Base-by-base conservation (phyloP, 2,113 vertebrate genomes). In the Carassius gibelio region DNA sequence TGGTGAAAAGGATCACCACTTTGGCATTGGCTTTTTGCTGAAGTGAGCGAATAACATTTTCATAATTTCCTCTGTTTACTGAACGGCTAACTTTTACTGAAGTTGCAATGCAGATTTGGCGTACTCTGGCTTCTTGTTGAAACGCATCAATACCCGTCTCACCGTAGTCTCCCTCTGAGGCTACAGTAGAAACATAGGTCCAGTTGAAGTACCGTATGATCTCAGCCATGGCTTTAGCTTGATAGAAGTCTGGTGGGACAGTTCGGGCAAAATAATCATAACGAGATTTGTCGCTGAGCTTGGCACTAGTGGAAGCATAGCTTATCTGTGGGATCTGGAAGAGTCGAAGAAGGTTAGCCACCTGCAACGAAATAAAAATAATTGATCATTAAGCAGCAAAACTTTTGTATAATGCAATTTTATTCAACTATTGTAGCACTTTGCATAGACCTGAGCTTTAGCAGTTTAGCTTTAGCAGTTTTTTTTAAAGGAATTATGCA, bases 251-350 rank as follows among this genome's bases (percentile, higher is more conserved):
- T 0, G 98, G 98, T 0, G 98, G 98, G 34, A 99, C 98, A 0
- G 98, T 99, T 75, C 98, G 97, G 62, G 98, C 97, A 0, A 99
- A 99, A 92, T 97, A 99, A 91, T 99, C 98, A 0, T 99, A 99
- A 82, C 98, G 98, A 23, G 96, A 96, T 91, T 99, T 99, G 94
- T 99, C 98, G 0, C 98, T 99, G 85, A 99, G 95, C 91, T 99
- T 99, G 91, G 98, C 98, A 1, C 98, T 99, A 86, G 98, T 99
- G 81, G 98, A 99, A 30, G 98, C 98, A 0, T 99, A 99, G 94
- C 98, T 99, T 93, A 99, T 98, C 95, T 99, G 98, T 0, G 98
- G 97, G 88, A 99, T 99, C 93, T 99, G 98, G 91, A 99, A 99
- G 71, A 99, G 96, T 84, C 98, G 91, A 68, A 99, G 94, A 52